Conservation (phyloP, 2,797 vertebrate species). For the Muraenolepis orangiensis region DNA sequence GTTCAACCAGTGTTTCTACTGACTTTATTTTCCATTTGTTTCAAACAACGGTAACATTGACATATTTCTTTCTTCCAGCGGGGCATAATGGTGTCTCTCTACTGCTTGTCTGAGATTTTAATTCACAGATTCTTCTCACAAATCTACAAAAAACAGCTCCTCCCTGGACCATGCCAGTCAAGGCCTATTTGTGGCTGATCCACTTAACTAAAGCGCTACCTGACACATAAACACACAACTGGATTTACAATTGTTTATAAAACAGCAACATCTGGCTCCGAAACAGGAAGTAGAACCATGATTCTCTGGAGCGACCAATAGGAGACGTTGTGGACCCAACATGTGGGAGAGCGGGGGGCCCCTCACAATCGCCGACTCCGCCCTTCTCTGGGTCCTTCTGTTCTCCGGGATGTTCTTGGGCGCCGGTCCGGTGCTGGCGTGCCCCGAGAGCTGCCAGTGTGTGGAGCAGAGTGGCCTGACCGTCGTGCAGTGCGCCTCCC, state of each 20-base stretch:
- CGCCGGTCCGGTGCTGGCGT: constrained; percentile 59
- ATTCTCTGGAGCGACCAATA: constrained; percentile 49
- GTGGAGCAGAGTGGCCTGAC: constrained; percentile 75
- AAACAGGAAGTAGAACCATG: constrained; percentile 48
- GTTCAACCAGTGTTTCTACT: neutral
- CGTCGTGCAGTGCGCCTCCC: constrained; percentile 84
- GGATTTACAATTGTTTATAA: neutral
- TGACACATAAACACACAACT: neutral
- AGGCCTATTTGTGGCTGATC: neutral
- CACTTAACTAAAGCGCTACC: neutral
- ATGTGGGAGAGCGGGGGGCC: constrained; percentile 58
- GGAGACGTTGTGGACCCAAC: constrained; percentile 53
- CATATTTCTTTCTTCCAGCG: neutral
- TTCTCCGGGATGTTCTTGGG: constrained; percentile 48
- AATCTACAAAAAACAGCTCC: neutral
- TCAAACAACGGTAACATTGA: neutral
- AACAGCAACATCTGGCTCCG: constrained; percentile 16
- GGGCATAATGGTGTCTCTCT: neutral
- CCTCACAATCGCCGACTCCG: constrained; percentile 33
- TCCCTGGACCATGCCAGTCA: neutral
- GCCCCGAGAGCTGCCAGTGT: constrained; percentile 84
- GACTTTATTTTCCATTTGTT: neutral
- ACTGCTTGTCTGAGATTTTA: neutral
- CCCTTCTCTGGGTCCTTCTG: constrained; percentile 51
- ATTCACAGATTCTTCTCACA: neutral